A percentile compares a stretch with the other conserved stretches of the same genome.
phyloP scores from a whole-genome alignment of 2,113 vertebrate species.

The Ancistrus triradiatus region DNA sequence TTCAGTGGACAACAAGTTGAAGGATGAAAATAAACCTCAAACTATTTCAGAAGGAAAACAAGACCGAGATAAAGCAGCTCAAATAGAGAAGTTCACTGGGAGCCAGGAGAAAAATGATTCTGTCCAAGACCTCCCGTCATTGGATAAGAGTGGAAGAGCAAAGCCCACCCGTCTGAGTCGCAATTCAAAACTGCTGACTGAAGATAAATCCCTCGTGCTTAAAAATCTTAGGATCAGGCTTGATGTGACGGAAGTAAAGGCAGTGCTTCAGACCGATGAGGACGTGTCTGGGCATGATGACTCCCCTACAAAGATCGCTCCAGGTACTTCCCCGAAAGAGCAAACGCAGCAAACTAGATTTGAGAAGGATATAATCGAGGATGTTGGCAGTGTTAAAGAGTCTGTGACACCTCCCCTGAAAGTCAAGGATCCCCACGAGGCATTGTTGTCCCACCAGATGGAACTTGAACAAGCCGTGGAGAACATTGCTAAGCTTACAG shows the following conservation, averaged over 20 bases:
- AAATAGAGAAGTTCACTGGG: conserved; percentile 52
- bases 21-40: conserved; percentile 64
- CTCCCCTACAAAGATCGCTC: conserved; percentile 59
- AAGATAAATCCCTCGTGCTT: conserved; percentile 75
- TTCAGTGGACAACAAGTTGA: conserved; percentile 55
- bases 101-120: conserved; percentile 53
- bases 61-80: conserved; percentile 54
- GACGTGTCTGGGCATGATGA: conserved; percentile 66
- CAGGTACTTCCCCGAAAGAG: conserved; percentile 61
- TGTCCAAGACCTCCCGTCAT: conserved; percentile 66
- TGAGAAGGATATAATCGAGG: conserved; percentile 54
- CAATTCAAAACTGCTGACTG: conserved; percentile 63
- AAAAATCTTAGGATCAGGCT: conserved; percentile 78
- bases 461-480: conserved; percentile 91
- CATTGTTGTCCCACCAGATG: conserved; percentile 74
- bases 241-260: conserved; percentile 76
- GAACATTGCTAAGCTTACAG: conserved; percentile 89
- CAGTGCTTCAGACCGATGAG: conserved; percentile 64
- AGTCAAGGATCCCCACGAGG: conserved; percentile 64
- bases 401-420: conserved; percentile 51
- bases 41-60: conserved; percentile 38
- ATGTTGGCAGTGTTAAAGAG: conserved; percentile 63
- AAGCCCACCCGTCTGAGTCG: conserved; percentile 76
- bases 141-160: conserved; percentile 73
- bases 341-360: conserved; percentile 56